Conservation (phyloP, 2,113 vertebrate genomes). For the Coreoperca whiteheadi region DNA sequence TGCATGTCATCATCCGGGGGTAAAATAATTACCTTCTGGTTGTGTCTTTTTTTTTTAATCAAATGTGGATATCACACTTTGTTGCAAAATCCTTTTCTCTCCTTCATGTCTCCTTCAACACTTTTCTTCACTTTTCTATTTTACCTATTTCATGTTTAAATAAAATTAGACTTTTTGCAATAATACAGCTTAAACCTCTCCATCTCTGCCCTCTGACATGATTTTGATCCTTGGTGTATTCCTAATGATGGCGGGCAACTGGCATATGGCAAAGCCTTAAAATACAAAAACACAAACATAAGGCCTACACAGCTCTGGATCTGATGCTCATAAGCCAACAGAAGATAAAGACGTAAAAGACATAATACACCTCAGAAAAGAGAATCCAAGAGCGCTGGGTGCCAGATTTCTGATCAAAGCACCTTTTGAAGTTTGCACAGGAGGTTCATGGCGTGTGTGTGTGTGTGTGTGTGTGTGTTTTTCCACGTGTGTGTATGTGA, state of each 20-base stretch:
- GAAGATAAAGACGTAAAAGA: conserved; percentile 74
- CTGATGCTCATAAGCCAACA: conserved; percentile 66
- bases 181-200: conserved; percentile 18
- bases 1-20: conserved; percentile 12
- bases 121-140: conserved; percentile 10
- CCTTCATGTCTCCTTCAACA: neutral
- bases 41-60: conserved; percentile 5
- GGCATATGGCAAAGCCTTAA: conserved; percentile 67
- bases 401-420: conserved; percentile 84
- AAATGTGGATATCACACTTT: conserved; percentile 10
- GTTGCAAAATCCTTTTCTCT: conserved; percentile 10
- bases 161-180: conserved; percentile 5
- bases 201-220: conserved; percentile 25
- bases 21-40: conserved; percentile 32
- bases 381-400: conserved; percentile 76
- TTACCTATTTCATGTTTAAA: conserved; percentile 16
- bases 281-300: conserved; percentile 69
- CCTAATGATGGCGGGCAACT: conserved; percentile 30
- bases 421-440: conserved; percentile 78
- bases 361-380: conserved; percentile 76
- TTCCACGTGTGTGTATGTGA: conserved; percentile 39
- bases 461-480: conserved; percentile 47
- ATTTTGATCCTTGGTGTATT: conserved; percentile 42
- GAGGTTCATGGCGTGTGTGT: conserved; percentile 59
- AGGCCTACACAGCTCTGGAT: conserved; percentile 64